These are phyloP conservation scores for Hoplias malabaricus DNA, from an alignment of 2,113 vertebrate genomes.

Conservation along the genomic window DNA sequence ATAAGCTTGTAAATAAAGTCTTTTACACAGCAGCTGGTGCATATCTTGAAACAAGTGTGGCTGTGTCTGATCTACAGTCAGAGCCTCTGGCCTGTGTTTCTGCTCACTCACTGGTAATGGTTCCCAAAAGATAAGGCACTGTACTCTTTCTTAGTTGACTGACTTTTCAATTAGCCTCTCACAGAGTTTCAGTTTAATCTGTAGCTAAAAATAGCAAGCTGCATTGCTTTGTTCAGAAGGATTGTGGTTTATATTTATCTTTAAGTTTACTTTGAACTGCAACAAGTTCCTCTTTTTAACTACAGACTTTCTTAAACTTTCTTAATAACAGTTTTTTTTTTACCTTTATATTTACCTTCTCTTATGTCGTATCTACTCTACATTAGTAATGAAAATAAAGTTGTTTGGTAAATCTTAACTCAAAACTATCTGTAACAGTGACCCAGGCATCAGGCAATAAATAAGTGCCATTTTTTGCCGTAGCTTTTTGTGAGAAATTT, in stretches of 20 bases:
- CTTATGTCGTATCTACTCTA: no score
- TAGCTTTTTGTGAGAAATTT: no score
- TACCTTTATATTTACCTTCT: no score
- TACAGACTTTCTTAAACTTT: not conserved
- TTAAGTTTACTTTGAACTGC: not conserved
- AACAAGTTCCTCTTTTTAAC: not conserved
- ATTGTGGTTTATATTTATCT: not conserved
- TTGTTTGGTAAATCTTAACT: no score
- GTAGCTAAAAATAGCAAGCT: not conserved
- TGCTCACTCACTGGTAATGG: not conserved
- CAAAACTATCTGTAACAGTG: no score
- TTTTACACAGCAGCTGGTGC: constrained; percentile 48
- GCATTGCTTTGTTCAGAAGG: not conserved
- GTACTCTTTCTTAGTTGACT: constrained; percentile 26
- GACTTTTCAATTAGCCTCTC: constrained; percentile 12
- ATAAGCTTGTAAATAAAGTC: constrained; percentile 26
- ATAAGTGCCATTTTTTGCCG: no score
- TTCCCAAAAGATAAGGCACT: not conserved
- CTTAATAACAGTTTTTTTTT: no score
- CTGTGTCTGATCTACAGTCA: not conserved
- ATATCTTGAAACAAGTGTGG: constrained; percentile 8
- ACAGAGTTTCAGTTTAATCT: not conserved
- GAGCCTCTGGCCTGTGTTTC: not conserved
- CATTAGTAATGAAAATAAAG: no score
- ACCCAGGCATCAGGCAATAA: no score